Conservation (phyloP, 1,140 invertebrate genomes). For the Drosophila sp. region DNA sequence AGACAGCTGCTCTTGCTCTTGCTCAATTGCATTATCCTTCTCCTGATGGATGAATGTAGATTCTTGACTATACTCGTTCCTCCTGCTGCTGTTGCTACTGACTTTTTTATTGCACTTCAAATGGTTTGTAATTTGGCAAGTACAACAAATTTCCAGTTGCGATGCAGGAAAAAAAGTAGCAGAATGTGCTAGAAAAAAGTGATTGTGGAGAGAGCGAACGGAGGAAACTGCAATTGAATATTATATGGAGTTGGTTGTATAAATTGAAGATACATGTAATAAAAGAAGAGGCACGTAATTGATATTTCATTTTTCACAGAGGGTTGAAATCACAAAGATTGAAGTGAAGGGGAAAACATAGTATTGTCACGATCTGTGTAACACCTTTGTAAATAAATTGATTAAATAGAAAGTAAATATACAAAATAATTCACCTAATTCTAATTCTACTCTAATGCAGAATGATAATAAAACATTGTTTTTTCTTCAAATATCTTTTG, state of each 20-base stretch:
- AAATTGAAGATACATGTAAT: conserved; percentile 3
- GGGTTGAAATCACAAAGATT: not conserved
- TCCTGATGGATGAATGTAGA: conserved; percentile 44
- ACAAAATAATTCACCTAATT: too few species aligned
- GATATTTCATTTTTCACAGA: not conserved
- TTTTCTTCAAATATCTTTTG: too few species aligned
- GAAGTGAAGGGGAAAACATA: too few species aligned
- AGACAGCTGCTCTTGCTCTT: conserved; percentile 56
- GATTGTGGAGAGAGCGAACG: not conserved
- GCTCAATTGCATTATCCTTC: conserved; percentile 59
- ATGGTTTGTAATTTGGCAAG: conserved; percentile 64
- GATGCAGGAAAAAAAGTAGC: not conserved
- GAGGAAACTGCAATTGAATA: not conserved
- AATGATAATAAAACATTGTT: too few species aligned
- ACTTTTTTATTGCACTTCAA: conserved; percentile 38
- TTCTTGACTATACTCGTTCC: not conserved
- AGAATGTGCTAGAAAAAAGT: conserved; percentile 43
- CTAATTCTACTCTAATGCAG: too few species aligned
- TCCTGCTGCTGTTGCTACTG: conserved; percentile 20
- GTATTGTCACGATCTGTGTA: too few species aligned
- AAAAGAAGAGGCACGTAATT: conserved; percentile 1
- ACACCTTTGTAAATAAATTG: too few species aligned
- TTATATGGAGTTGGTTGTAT: not conserved
- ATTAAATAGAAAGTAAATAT: too few species aligned
- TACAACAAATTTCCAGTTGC: conserved; percentile 20